Conservation (phyloP, 2,888 invertebrate species). For the Nephrotoma guestfalica region DNA sequence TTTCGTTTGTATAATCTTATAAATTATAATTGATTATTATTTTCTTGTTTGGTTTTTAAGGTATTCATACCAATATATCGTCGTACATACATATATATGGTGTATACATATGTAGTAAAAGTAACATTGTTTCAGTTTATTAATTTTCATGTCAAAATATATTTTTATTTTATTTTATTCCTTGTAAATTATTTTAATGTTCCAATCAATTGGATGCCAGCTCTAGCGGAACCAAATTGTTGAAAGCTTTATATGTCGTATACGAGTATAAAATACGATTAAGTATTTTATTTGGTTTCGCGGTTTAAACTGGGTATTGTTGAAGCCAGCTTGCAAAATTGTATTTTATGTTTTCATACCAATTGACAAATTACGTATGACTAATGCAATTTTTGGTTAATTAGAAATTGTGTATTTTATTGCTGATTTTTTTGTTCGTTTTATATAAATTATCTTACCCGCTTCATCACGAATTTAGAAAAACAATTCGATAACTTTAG, state of each 20-base stretch:
- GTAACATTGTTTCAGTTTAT: background rate
- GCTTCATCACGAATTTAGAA: too few species aligned
- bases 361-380: background rate
- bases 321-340: background rate
- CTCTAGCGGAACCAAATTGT: background rate
- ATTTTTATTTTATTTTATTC: background rate
- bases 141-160: background rate
- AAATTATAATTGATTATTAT: background rate
- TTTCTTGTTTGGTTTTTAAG: background rate
- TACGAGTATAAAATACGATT: background rate
- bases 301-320: background rate
- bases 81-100: too few species aligned
- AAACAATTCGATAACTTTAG: too few species aligned
- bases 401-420: background rate
- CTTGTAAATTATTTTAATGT: background rate
- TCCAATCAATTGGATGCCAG: background rate
- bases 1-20: background rate
- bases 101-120: background rate
- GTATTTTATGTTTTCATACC: background rate
- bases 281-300: background rate
- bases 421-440: background rate
- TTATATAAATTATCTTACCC: too few species aligned
- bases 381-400: background rate
- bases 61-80: background rate
- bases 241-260: background rate